phyloP scores from a whole-genome alignment of 2,113 vertebrate species.

The Prionailurus bengalensis region DNA sequence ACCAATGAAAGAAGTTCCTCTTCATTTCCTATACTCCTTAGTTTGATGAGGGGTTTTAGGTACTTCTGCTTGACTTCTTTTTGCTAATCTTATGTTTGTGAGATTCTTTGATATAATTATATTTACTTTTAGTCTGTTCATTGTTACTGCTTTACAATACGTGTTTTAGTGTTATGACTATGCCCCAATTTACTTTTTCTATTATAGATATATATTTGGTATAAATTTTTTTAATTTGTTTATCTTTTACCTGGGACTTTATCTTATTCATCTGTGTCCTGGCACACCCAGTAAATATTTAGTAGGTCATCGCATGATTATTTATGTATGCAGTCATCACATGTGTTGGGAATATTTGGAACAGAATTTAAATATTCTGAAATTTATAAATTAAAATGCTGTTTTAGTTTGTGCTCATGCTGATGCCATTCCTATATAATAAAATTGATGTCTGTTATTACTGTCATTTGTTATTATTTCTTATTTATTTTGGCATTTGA shows the following conservation, averaged over 20 bases:
- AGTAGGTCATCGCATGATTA: neutral
- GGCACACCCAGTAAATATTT: neutral
- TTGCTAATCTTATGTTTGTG: neutral
- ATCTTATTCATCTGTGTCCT: neutral
- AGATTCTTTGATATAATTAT: neutral
- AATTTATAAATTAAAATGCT: neutral
- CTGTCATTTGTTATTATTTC: constrained; percentile 9
- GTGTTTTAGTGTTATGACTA: neutral
- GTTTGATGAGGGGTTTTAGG: constrained; percentile 19
- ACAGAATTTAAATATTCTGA: constrained; percentile 37
- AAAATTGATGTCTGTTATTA: constrained; percentile 9
- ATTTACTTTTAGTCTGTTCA: constrained; percentile 38
- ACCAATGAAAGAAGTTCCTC: neutral
- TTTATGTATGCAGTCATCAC: neutral
- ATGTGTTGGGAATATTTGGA: constrained; percentile 49
- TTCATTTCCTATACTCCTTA: constrained; percentile 6
- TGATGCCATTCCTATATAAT: neutral
- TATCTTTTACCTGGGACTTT: neutral
- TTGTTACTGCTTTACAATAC: constrained; percentile 22
- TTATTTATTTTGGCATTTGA: constrained; percentile 45
- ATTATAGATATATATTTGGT: neutral
- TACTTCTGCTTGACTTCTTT: neutral
- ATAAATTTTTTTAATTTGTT: neutral
- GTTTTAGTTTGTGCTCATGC: neutral
- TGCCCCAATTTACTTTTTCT: neutral